Base-by-base conservation (phyloP, 2,888 invertebrate genomes). In the Hipparchia semele region DNA sequence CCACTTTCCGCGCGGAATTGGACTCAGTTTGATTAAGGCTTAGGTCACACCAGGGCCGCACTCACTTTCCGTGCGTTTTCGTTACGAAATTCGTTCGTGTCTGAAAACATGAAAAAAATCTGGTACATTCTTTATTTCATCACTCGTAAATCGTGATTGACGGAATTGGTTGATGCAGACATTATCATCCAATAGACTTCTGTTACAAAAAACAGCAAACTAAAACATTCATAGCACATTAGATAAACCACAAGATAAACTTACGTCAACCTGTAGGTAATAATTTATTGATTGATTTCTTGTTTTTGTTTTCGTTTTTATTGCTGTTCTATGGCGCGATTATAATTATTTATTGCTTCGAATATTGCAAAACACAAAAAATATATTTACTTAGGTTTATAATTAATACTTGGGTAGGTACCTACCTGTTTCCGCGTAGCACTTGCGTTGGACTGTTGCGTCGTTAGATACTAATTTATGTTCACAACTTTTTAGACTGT, bases 281-380 rank as follows among this genome's bases (percentile, higher is more conserved):
- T 58, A 13, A 58, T 58, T 58, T 58, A 58, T 58, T 58, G 8
- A 58, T 58, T 58, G 13, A 23, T 58, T 58, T 23, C 13, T 58
- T 58, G 58, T 58, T 23, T 58, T 13, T n/a, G 6, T 58, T 58
- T 58, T 23, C 23, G 58, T 58, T 58, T 58, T 58, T 58, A 58
- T 1, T 10, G 39, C 59, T 33, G 9, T 58, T 58, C 10, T 60
- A 60, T 12, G 12, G 33, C 59, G 33, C 6, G 39, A 39, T 39
- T 39, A 39, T 58, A 39, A 39, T 60, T 39, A 39, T 60, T 39
- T 39, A 39, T 60, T 39, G 39, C 59, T 59, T 59, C 59, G 33
- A 39, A 60, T 60, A 39, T 60, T 60, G 33, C 33, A 39, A 60
- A 60, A 10, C 59, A 60, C 39, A 60, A 60, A 33, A 39, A 60